Evolutionary conservation across 2,113 vertebrate species (phyloP).

Genomic region (Sceloporus tristichus): DNA sequence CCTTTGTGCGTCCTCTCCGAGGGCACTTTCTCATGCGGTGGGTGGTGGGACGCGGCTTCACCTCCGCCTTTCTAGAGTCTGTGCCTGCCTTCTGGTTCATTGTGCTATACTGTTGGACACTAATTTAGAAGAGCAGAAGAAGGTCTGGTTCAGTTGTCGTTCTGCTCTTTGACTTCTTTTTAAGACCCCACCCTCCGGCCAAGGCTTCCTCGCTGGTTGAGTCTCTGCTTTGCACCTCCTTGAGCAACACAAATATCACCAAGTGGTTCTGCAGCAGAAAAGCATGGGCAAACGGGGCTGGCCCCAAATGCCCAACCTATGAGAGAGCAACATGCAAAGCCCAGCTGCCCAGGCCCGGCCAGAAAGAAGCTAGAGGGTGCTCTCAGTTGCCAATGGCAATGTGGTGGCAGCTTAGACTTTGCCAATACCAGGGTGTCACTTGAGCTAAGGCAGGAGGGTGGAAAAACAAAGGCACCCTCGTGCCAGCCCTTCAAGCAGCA

Average conservation of each 20-base stretch:
- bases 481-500: too few species aligned
- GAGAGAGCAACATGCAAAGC: not conserved
- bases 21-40: slow-evolving; percentile 26
- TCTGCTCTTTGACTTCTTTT: not conserved
- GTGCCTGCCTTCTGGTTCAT: slow-evolving; percentile 20
- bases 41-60: slow-evolving; percentile 1
- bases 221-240: not conserved
- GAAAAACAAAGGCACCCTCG: not conserved
- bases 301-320: too few species aligned
- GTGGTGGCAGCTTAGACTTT: too few species aligned
- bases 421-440: too few species aligned
- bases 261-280: not conserved
- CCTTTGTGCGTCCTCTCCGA: slow-evolving; percentile 26
- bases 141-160: not conserved
- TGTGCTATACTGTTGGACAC: slow-evolving; percentile 4
- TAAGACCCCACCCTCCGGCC: not conserved
- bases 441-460: not conserved
- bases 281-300: not conserved
- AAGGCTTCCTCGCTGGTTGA: not conserved
- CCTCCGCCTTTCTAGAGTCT: slow-evolving; percentile 14
- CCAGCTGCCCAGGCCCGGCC: not conserved
- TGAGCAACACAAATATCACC: not conserved
- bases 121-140: slow-evolving; percentile 1
- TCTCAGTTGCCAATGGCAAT: too few species aligned
- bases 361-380: too few species aligned